Conservation (phyloP, 2,888 invertebrate genomes). For the Escarpia spicata region DNA sequence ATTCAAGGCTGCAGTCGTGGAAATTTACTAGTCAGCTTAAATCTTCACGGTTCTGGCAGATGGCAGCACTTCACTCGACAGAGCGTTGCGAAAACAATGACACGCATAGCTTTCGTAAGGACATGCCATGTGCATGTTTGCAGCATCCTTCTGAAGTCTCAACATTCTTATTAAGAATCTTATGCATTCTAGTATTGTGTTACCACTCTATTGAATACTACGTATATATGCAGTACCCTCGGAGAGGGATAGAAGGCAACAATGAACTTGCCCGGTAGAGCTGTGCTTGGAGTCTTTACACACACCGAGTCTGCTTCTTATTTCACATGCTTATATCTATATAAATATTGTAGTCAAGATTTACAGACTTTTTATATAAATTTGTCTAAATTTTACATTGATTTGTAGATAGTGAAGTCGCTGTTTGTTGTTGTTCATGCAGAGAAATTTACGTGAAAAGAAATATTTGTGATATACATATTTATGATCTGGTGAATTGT, state of each 20-base stretch:
- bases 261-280: background rate
- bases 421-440: background rate
- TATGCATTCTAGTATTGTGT: background rate
- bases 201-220: background rate
- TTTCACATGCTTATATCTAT: background rate
- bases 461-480: background rate
- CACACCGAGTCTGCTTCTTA: too few relatives aligned
- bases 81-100: background rate
- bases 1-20: background rate
- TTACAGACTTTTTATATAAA: background rate
- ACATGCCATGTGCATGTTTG: background rate
- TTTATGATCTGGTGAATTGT: background rate
- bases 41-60: background rate
- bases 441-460: background rate
- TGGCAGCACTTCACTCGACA: background rate
- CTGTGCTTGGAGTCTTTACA: too few relatives aligned
- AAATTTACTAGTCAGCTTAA: background rate
- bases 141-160: background rate
- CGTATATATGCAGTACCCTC: background rate
- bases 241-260: background rate
- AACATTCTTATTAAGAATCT: background rate
- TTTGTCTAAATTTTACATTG: background rate
- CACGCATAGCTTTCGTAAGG: background rate
- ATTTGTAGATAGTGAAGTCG: background rate
- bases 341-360: background rate